These are phyloP conservation scores for Cynoglossus semilaevis DNA, from an alignment of 2,113 vertebrate species.

Conservation along the genomic window DNA sequence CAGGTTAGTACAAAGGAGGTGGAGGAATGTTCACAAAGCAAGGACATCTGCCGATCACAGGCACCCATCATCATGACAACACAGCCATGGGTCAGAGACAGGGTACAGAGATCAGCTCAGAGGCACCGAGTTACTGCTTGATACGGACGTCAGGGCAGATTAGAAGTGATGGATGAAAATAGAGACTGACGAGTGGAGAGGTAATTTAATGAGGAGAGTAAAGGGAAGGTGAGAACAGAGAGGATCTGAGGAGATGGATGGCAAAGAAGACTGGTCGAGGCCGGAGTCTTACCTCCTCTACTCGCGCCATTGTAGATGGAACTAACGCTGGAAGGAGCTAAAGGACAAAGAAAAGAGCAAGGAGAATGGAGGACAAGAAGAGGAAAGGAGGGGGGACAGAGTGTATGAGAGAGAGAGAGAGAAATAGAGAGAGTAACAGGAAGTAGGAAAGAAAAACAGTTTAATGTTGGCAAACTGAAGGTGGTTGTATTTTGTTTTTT, in stretches of 20 bases:
- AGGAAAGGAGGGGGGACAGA: conserved; percentile 11
- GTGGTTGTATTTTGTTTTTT: neutral
- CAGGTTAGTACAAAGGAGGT: conserved; percentile 51
- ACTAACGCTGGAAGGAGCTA: conserved; percentile 79
- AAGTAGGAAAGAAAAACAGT: conserved; percentile 22
- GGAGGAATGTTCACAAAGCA: conserved; percentile 10
- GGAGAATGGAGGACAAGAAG: conserved; percentile 18
- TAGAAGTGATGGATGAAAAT: conserved; percentile 19
- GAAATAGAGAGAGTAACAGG: neutral
- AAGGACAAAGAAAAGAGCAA: conserved; percentile 26
- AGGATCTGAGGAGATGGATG: conserved; percentile 2
- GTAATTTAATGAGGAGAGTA: conserved; percentile 18
- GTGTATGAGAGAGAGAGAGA: too few species aligned
- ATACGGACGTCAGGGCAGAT: conserved; percentile 11
- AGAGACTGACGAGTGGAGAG: conserved; percentile 9
- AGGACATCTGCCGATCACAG: conserved; percentile 29
- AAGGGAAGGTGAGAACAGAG: conserved; percentile 13
- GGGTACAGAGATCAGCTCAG: conserved; percentile 27
- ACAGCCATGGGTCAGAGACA: conserved; percentile 35
- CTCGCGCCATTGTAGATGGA: conserved; percentile 78
- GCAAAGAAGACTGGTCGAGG: conserved; percentile 13
- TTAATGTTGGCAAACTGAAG: neutral
- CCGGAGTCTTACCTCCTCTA: conserved; percentile 77
- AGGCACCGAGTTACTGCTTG: conserved; percentile 12
- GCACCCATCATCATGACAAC: conserved; percentile 38